A percentile compares a stretch with the other conserved stretches of the same genome.
phyloP scores from a whole-genome alignment of 2,113 vertebrate species.

The Cyanoliseus patagonus region DNA sequence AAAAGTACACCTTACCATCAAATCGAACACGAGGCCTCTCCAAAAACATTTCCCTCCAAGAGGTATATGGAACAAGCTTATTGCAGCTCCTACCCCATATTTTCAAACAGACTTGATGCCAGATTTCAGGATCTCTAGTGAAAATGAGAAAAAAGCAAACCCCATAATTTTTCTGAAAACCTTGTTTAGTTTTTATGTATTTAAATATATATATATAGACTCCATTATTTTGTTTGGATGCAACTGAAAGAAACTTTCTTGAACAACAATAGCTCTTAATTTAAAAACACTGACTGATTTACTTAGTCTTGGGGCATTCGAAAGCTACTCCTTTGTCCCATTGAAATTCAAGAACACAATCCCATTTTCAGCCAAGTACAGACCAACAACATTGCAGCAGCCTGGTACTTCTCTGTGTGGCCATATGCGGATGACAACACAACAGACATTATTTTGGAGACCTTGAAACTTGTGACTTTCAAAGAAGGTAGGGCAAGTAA shows the following conservation, averaged over 20 bases:
- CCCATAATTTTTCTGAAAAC: not conserved
- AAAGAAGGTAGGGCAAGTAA: not conserved
- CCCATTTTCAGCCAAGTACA: not conserved
- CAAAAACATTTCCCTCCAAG: conserved; percentile 98
- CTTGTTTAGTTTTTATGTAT: not conserved
- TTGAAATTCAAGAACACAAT: not conserved
- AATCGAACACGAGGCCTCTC: conserved; percentile 92
- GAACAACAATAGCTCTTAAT: not conserved
- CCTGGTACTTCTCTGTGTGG: not conserved
- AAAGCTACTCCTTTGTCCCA: not conserved
- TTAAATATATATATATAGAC: not conserved
- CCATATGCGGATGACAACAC: not conserved
- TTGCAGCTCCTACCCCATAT: conserved; percentile 94
- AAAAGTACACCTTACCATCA: conserved; percentile 84
- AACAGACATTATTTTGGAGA: not conserved
- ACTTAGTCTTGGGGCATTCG: not conserved
- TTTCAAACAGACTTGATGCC: conserved; percentile 91
- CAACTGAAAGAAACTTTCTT: not conserved
- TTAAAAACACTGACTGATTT: not conserved
- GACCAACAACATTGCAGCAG: not conserved
- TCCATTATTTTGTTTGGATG: not conserved
- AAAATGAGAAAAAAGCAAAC: conserved; percentile 33
- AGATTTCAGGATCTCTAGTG: conserved; percentile 95
- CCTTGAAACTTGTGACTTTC: no score
- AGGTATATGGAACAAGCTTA: conserved; percentile 86